phyloP scores from a whole-genome alignment of 2,888 invertebrate species.

The Psococerastis gibbosa region DNA sequence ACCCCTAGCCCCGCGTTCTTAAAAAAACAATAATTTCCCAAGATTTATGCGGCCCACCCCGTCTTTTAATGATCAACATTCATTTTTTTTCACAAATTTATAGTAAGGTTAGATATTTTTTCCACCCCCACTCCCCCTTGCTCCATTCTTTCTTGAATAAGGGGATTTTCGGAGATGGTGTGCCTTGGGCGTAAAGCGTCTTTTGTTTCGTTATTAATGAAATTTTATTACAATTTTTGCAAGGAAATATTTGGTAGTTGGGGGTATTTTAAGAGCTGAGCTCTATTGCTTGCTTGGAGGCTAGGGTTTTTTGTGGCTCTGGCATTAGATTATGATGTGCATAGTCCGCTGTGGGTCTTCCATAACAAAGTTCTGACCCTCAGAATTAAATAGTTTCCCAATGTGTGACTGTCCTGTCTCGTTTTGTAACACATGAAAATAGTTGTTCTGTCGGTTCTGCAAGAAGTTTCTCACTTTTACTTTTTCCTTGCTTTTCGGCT shows the following conservation, averaged over 20 bases:
- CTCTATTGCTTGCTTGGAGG: too few species aligned
- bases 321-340: too few species aligned
- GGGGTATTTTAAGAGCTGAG: too few species aligned
- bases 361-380: too few species aligned
- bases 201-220: not conserved
- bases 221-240: not conserved
- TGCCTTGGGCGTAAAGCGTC: not conserved
- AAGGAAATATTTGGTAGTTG: not conserved
- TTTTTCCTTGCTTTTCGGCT: too few species aligned
- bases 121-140: not conserved
- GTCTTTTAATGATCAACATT: slow-evolving; percentile 10
- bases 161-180: not conserved
- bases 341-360: too few species aligned
- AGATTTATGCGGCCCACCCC: slow-evolving; percentile 6
- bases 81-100: slow-evolving; percentile 16
- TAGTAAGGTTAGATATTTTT: slow-evolving; percentile 14
- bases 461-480: too few species aligned
- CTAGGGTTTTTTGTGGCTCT: too few species aligned
- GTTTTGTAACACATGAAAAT: too few species aligned
- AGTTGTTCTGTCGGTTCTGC: too few species aligned
- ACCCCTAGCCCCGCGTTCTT: slow-evolving; percentile 9
- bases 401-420: too few species aligned
- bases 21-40: slow-evolving; percentile 9
- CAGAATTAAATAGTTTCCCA: too few species aligned
- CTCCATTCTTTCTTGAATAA: not conserved